Conservation (phyloP, 2,797 vertebrate species). For the Propithecus deckenii region DNA sequence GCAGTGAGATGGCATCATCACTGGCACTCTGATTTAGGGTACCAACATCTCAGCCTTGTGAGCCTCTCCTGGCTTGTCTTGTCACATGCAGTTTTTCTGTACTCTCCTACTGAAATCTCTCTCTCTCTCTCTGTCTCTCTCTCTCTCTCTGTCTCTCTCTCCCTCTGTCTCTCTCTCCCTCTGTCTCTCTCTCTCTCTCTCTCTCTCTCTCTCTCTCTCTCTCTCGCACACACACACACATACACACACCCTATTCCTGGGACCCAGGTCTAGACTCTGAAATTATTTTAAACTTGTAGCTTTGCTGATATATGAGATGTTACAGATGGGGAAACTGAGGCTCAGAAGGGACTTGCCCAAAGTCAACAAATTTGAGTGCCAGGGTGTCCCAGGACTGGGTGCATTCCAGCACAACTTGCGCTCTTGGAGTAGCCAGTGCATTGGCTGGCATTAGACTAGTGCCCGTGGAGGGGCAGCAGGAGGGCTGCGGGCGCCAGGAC, state of each 20-base stretch:
- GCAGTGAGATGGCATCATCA: no score
- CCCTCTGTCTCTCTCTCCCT: no score
- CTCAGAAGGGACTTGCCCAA: neutral
- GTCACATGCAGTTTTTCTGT: neutral
- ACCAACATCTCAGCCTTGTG: neutral
- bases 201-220: no score
- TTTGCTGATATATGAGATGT: neutral
- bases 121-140: no score
- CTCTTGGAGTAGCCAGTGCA: neutral
- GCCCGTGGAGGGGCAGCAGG: no score
- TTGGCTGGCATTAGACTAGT: neutral
- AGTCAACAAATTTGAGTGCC: neutral
- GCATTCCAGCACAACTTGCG: neutral
- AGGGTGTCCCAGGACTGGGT: neutral
- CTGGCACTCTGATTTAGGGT: neutral
- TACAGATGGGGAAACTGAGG: neutral
- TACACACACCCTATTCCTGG: neutral
- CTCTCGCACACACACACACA: neutral
- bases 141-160: no score
- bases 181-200: no score
- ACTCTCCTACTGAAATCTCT: neutral
- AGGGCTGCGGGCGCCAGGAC: neutral
- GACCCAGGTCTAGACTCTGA: neutral
- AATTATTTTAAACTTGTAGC: neutral
- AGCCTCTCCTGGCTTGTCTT: neutral